Evolutionary conservation across 2,888 invertebrate genomes (phyloP).

Genomic region (Microdon myrmicae): DNA sequence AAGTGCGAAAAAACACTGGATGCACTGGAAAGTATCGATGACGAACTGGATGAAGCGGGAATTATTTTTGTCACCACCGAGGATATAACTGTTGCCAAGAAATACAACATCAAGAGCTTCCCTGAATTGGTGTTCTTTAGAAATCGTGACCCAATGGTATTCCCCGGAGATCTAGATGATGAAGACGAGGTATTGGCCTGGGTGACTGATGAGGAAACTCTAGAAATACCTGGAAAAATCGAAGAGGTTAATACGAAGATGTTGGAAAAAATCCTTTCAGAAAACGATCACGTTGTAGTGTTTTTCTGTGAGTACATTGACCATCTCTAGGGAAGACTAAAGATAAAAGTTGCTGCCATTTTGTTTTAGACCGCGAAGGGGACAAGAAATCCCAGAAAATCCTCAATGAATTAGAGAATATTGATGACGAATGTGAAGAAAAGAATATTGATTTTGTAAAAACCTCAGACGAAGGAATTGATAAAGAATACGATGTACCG

Average conservation of each 20-base stretch:
- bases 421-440: constrained; percentile 92
- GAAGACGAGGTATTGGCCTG: constrained; percentile 92
- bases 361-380: constrained; percentile 81
- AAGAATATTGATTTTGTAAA: constrained; percentile 92
- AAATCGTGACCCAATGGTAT: constrained; percentile 88
- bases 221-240: constrained; percentile 91
- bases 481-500: constrained; percentile 86
- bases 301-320: constrained; percentile 92
- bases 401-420: constrained; percentile 87
- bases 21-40: constrained; percentile 91
- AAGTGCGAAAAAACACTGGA: constrained; percentile 86
- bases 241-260: constrained; percentile 91
- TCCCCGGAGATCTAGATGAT: constrained; percentile 86
- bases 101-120: constrained; percentile 84
- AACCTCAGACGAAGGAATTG: constrained; percentile 87
- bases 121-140: constrained; percentile 90
- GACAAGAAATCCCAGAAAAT: constrained; percentile 91
- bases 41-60: constrained; percentile 91
- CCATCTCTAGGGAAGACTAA: background rate
- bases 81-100: constrained; percentile 82
- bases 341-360: constrained; percentile 6
- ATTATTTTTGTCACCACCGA: constrained; percentile 95
- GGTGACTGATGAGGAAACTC: constrained; percentile 89
- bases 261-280: constrained; percentile 88
- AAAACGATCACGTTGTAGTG: constrained; percentile 89